Conservation (phyloP, 2,113 vertebrate species). For the Sorex araneus region DNA sequence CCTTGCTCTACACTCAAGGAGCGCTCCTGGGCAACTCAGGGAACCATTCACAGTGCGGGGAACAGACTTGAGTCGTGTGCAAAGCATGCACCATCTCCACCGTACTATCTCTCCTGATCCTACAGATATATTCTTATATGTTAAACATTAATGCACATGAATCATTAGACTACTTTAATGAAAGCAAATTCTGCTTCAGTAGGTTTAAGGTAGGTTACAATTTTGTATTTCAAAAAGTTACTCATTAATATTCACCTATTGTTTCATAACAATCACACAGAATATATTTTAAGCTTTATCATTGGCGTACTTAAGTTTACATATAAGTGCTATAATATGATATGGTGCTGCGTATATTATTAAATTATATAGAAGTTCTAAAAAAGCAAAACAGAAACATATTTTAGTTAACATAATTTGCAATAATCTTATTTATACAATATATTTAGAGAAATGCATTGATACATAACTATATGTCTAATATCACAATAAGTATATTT, state of each 20-base stretch:
- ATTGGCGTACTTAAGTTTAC: too few species aligned
- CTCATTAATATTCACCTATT: not conserved
- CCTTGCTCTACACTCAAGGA: too few species aligned
- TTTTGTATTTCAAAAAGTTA: not conserved
- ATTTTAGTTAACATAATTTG: not conserved
- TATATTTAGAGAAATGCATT: not conserved
- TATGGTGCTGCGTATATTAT: not conserved
- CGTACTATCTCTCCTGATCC: too few species aligned
- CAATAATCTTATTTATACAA: too few species aligned
- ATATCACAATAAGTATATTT: not conserved
- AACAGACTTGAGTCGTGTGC: too few species aligned
- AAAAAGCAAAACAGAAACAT: not conserved
- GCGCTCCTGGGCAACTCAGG: too few species aligned
- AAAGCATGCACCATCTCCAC: too few species aligned
- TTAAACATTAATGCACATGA: not conserved
- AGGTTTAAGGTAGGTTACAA: not conserved
- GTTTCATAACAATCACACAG: too few species aligned
- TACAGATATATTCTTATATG: not conserved
- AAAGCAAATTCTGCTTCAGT: not conserved
- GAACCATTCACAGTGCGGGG: too few species aligned
- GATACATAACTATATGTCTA: not conserved
- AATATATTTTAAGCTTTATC: not conserved
- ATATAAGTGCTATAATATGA: not conserved
- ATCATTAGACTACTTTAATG: not conserved
- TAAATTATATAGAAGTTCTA: not conserved